phyloP scores from a whole-genome alignment of 2,888 invertebrate species.

The Leptopilina drosophilae region DNA sequence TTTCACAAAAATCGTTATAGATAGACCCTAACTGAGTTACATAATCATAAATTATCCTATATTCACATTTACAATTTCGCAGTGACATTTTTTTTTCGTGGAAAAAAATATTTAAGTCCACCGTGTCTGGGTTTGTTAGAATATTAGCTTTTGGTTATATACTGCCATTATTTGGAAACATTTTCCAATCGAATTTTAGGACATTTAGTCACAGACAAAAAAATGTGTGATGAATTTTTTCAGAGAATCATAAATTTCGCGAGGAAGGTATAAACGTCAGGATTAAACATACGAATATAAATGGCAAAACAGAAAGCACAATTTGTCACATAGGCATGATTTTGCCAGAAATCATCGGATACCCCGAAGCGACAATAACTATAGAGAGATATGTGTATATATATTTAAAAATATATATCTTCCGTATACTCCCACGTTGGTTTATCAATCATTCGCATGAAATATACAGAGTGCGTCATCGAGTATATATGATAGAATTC shows the following conservation, averaged over 20 bases:
- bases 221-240: conserved; percentile 11
- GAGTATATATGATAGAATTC: conserved; percentile 25
- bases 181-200: conserved; percentile 5
- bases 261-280: conserved; percentile 27
- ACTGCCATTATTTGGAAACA: background rate
- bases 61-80: too few relatives aligned
- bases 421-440: conserved; percentile 55
- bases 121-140: too few relatives aligned
- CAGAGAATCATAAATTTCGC: conserved; percentile 14
- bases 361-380: conserved; percentile 36
- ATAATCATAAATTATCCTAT: too few relatives aligned
- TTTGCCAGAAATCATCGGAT: conserved; percentile 33
- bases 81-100: too few relatives aligned
- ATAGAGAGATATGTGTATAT: background rate
- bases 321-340: conserved; percentile 34
- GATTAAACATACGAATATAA: conserved; percentile 35
- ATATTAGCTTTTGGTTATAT: too few relatives aligned
- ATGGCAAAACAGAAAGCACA: conserved; percentile 14
- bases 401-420: conserved; percentile 29
- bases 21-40: too few relatives aligned
- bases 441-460: conserved; percentile 64
- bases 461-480: conserved; percentile 51
- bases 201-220: background rate
- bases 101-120: too few relatives aligned
- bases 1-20: too few relatives aligned